Base-by-base conservation (phyloP, 2,113 vertebrate genomes). In the Pygoscelis adeliae region DNA sequence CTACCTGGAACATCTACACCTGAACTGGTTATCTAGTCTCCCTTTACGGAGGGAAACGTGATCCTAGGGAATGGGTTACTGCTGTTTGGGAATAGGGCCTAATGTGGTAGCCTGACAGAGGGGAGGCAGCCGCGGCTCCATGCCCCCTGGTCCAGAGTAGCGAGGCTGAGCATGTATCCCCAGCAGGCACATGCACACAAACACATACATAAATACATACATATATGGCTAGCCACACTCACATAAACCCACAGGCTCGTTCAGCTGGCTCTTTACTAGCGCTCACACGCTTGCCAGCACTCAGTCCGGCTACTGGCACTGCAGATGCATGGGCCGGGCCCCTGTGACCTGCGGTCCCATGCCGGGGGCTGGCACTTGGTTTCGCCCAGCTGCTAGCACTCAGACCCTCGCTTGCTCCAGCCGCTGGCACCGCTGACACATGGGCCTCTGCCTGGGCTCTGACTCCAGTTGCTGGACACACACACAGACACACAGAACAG, bases 341-440 rank as follows among this genome's bases (percentile, higher is more conserved):
- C 11, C 15, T 26, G 17, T 9, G 14, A 53, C 47, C 47, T 7
- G 7, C 1, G 4, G 17, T n/a, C 23, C 58, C 42, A 63, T 0
- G 2, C 11, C 5, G 4, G 23, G 17, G n/a, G 13, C 44, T 78
- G 44, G 36, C 18, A 44, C 4, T 44, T 50, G 32, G 36, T 78
- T 73, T 69, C 4, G 3, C 12, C 21, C 38, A 40, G 30, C 20
- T 6, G 3, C 23, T 2, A 23, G 52, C n/a, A 72, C 7, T 22
- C 46, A 71, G 47, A 80, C 29, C 10, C 1, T 2, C 1, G 2
- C 21, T 65, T 0, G 0, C 42, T 67, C 27, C n/a, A 40, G 32
- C 49, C 0, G 2, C 27, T 29, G 53, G n/a, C 4, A 56, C 40
- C 2, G 9, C 1, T 6, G 47, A 36, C 46, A 66, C 22, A 4